Evolutionary conservation across 2,113 vertebrate species (phyloP).

Genomic region (Phalacrocorax aristotelis): DNA sequence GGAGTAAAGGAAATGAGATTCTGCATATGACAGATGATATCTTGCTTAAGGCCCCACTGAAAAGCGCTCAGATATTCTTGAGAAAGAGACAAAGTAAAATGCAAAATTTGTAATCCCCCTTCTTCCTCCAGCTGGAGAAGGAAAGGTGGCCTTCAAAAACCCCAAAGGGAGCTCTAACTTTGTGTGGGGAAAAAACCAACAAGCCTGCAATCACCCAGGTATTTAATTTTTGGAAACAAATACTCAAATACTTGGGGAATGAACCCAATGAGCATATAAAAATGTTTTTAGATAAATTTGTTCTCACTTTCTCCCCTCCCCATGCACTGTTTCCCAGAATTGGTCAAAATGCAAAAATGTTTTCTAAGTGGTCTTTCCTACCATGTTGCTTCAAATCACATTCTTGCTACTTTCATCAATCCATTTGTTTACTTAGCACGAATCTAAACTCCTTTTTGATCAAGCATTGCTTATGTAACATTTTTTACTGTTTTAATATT

Average conservation of each 20-base stretch:
- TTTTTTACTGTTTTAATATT: too few relatives aligned
- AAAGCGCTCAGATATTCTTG: not conserved
- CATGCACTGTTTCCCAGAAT: not conserved
- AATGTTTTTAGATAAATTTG: not conserved
- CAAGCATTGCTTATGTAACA: too few relatives aligned
- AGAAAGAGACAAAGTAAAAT: not conserved
- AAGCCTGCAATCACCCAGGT: not conserved
- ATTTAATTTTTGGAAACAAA: not conserved
- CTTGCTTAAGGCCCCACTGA: not conserved
- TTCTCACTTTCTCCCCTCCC: not conserved
- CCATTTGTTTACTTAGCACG: too few relatives aligned
- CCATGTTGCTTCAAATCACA: not conserved
- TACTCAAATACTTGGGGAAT: not conserved
- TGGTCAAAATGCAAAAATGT: not conserved
- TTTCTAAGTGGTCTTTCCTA: not conserved
- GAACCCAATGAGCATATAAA: not conserved
- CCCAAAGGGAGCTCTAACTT: not conserved
- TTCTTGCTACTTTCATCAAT: not conserved
- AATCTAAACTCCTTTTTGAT: too few relatives aligned
- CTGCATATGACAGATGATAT: not conserved
- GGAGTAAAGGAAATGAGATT: not conserved
- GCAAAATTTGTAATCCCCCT: not conserved
- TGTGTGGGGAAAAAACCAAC: not conserved
- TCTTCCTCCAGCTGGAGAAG: not conserved
- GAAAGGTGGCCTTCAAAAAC: not conserved